Base-by-base conservation (phyloP, 2,888 invertebrate species). In the Hydropsyche betteni region DNA sequence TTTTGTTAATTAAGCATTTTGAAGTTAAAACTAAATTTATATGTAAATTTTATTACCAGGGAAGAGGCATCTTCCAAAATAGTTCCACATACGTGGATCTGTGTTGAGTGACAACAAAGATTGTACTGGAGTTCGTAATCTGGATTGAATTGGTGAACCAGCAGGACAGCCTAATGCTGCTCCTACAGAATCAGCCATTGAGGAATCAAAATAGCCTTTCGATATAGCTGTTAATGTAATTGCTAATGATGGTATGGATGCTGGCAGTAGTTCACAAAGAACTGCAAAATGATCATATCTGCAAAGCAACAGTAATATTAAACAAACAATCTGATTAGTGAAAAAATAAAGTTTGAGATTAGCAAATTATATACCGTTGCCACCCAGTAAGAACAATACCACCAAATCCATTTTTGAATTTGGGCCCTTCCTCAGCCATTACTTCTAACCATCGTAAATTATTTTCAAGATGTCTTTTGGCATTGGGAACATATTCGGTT, bases 261-360 rank as follows among this genome's bases (percentile, higher is more conserved):
- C 89, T 0, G 92, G 92, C 61, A 92, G 83, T 14, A 92, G 83
- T 82, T 92, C 92, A 80, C 92, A 92, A 5, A 92, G 84, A 6
- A 90, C 89, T 0, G 92, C 89, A 83, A 92, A 92, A 82, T 92
- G 92, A 82, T 92, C 92, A 81, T 92, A 92, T 14, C 90, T 84
- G 80, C 10, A 44, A 10, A 44, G 10, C 24, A 24, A 24, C 24
- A 24, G 2, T 24, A 24, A 24, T 24, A 24, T 24, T 24, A 24
- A 2, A 24, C 24, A 24, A 24, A 24, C 24, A 24, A 24, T 24
- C 24, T 24, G 2, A 24, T 24, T 2, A 24, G 24, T 24, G 24
- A 24, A 24, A 24, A 24, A 24, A 24, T 24, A 2, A 24, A 24
- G 24, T 24, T 24, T 1, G 24, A 24, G 24, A 24, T 24, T 2